Conservation (phyloP, 2,113 vertebrate genomes). For the Oncorhynchus keta region DNA sequence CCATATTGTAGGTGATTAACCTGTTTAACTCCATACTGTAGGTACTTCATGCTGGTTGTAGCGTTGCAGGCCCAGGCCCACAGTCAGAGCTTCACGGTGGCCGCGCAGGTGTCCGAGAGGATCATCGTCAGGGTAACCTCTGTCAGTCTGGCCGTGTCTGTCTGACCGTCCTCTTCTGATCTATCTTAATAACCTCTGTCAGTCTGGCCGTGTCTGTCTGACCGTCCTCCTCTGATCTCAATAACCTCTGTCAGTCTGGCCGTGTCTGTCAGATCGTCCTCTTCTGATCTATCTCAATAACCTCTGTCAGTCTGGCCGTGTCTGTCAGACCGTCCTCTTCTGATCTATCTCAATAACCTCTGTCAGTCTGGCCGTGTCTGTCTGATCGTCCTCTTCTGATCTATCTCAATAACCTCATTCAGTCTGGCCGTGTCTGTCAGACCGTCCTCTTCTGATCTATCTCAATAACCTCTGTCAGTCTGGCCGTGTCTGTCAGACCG, state of each 20-base stretch:
- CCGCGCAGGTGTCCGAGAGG: conserved; percentile 95
- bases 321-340: conserved; percentile 62
- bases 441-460: conserved; percentile 64
- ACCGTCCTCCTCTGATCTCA: too few relatives aligned
- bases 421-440: too few relatives aligned
- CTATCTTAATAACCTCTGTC: background rate
- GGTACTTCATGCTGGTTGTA: conserved; percentile 98
- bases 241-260: conserved; percentile 73
- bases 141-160: conserved; percentile 77
- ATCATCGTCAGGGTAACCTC: conserved; percentile 96
- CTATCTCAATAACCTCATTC: too few relatives aligned
- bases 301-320: background rate
- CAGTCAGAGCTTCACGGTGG: conserved; percentile 94
- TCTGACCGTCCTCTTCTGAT: conserved; percentile 69
- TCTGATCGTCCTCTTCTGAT: background rate
- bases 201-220: too few relatives aligned
- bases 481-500: conserved; percentile 75
- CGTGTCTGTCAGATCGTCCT: conserved; percentile 74
- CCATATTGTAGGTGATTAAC: too few relatives aligned
- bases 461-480: conserved; percentile 66
- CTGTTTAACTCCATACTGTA: conserved; percentile 41
- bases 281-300: conserved; percentile 42
- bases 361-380: background rate
- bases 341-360: conserved; percentile 22
- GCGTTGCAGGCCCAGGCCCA: conserved; percentile 92